phyloP scores from a whole-genome alignment of 2,113 vertebrate genomes.

The Sebastes schlegelii region DNA sequence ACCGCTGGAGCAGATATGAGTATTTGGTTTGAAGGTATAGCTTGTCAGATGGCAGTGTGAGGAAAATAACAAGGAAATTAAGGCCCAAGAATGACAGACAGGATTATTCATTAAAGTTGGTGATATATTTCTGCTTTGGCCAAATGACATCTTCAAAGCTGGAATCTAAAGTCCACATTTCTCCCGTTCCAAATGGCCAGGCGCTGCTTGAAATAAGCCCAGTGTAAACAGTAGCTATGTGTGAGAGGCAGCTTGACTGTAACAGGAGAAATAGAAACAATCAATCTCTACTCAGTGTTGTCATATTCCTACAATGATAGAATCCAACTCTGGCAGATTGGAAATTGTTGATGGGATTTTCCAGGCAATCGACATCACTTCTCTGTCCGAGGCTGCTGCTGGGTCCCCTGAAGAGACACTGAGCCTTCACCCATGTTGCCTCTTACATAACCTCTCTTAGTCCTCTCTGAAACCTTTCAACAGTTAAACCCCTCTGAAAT shows the following conservation, averaged over 20 bases:
- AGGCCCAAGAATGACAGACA: not conserved
- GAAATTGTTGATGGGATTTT: conserved; percentile 49
- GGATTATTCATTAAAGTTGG: conserved; percentile 15
- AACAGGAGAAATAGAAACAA: conserved; percentile 19
- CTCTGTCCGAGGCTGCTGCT: conserved; percentile 1
- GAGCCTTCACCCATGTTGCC: not conserved
- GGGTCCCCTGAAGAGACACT: conserved; percentile 3
- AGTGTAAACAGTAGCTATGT: conserved; percentile 5
- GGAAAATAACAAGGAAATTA: conserved; percentile 11
- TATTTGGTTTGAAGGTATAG: not conserved
- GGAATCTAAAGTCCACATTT: conserved; percentile 13
- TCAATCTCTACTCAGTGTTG: conserved; percentile 15
- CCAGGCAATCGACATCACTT: not conserved
- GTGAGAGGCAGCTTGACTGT: conserved; percentile 12
- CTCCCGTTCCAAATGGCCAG: not conserved
- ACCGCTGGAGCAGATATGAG: not conserved
- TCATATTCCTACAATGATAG: conserved; percentile 11
- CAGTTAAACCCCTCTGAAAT: conserved; percentile 4
- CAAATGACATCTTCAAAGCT: conserved; percentile 1
- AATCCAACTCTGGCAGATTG: conserved; percentile 16
- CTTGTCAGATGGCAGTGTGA: not conserved
- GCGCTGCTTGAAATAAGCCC: not conserved
- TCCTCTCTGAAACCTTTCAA: not conserved
- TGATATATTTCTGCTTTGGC: conserved; percentile 3
- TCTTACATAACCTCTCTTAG: conserved; percentile 9